Conservation (phyloP, 92 coral and sea anemone genomes). For the Phenganax marumi region DNA sequence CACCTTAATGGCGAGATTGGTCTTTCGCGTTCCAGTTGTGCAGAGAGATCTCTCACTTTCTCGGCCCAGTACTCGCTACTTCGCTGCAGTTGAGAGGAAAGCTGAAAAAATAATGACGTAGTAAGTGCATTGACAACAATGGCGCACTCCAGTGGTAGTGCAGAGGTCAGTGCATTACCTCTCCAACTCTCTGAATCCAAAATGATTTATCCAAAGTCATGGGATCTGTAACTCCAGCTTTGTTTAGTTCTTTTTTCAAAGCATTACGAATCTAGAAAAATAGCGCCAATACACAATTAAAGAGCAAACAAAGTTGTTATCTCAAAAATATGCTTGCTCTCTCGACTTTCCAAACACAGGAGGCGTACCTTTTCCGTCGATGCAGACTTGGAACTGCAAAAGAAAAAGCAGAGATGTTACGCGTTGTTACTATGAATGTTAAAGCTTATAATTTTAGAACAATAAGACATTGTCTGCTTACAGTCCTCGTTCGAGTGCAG, state of each 20-base stretch:
- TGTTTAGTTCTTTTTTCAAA: conserved; percentile 78
- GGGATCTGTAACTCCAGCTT: conserved; percentile 94
- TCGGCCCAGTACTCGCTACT: conserved; percentile 99
- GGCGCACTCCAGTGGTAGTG: background rate
- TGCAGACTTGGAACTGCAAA: conserved; percentile 71
- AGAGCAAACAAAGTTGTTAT: background rate
- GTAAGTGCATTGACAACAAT: background rate
- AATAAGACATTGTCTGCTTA: conserved; percentile 46
- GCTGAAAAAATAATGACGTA: conserved; percentile 52
- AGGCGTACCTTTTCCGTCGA: conserved; percentile 73
- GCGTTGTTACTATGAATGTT: background rate
- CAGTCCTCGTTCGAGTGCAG: conserved; percentile 78
- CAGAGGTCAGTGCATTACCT: conserved; percentile 57
- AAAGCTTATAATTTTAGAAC: no score
- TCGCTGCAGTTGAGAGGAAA: conserved; percentile 93
- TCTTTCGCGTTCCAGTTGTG: conserved; percentile 70
- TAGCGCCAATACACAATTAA: background rate
- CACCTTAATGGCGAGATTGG: conserved; percentile 48
- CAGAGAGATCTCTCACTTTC: conserved; percentile 84
- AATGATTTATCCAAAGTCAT: conserved; percentile 94
- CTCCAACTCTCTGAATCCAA: conserved; percentile 99
- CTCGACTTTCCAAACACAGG: background rate
- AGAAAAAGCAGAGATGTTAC: background rate
- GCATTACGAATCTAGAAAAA: conserved; percentile 69
- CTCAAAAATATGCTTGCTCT: background rate